Evolutionary conservation across 2,888 invertebrate species (phyloP).

Genomic region (Acleris emargana): DNA sequence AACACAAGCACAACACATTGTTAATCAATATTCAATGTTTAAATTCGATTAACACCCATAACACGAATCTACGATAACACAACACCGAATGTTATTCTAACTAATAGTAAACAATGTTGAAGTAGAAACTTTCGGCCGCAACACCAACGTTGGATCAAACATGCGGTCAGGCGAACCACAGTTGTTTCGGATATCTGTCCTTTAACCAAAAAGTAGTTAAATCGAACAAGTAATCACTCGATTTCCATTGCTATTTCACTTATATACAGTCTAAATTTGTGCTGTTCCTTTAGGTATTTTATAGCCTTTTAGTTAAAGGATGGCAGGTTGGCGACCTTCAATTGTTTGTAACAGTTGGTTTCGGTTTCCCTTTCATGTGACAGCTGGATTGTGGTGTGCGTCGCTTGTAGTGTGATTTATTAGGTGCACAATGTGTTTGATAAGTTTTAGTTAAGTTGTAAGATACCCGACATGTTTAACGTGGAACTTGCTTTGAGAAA

Average conservation of each 20-base stretch:
- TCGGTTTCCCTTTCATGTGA: slow-evolving; percentile 28
- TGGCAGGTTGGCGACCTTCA: slow-evolving; percentile 16
- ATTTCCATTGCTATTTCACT: too few relatives aligned
- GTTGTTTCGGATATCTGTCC: slow-evolving; percentile 26
- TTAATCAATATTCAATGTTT: background rate
- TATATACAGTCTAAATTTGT: too few relatives aligned
- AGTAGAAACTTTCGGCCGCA: slow-evolving; percentile 17
- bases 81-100: slow-evolving; percentile 34
- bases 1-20: too few relatives aligned
- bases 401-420: slow-evolving; percentile 14
- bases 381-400: slow-evolving; percentile 13
- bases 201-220: too few relatives aligned
- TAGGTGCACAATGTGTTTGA: background rate
- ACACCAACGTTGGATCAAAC: slow-evolving; percentile 27
- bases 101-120: slow-evolving; percentile 32
- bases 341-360: slow-evolving; percentile 15
- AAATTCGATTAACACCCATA: background rate
- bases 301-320: too few relatives aligned
- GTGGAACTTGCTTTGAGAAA: too few relatives aligned
- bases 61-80: slow-evolving; percentile 15
- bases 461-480: too few relatives aligned
- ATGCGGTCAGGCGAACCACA: slow-evolving; percentile 25
- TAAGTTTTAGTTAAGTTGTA: too few relatives aligned
- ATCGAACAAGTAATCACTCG: too few relatives aligned
- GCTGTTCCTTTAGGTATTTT: too few relatives aligned